phyloP scores from a whole-genome alignment of 2,888 invertebrate species.

The Malthinus flaveolus region DNA sequence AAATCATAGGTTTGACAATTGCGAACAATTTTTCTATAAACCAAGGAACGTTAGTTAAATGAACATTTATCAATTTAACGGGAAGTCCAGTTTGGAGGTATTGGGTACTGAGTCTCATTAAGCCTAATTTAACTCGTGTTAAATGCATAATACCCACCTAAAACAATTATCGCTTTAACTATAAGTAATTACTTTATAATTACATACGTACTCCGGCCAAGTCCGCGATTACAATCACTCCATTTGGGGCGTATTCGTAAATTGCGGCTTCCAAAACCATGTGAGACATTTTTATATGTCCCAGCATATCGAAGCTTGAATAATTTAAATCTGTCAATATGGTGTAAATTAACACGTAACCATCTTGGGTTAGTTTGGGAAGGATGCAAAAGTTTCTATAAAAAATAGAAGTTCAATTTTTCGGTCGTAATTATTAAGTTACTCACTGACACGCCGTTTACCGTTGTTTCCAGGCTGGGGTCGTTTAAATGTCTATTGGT shows the following conservation, averaged over 20 bases:
- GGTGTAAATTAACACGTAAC: conserved; percentile 65
- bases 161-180: neutral
- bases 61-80: conserved; percentile 66
- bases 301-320: conserved; percentile 62
- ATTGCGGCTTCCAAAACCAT: conserved; percentile 57
- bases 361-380: conserved; percentile 62
- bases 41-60: conserved; percentile 63
- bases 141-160: conserved; percentile 41
- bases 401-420: neutral
- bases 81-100: conserved; percentile 73
- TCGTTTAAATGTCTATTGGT: conserved; percentile 57
- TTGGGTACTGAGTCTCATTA: conserved; percentile 65
- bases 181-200: conserved; percentile 25
- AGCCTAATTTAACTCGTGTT: conserved; percentile 35
- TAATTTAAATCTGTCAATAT: conserved; percentile 61
- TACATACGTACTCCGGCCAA: conserved; percentile 63
- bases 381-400: conserved; percentile 52
- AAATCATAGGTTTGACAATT: conserved; percentile 61
- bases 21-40: conserved; percentile 56
- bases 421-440: no score
- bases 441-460: no score
- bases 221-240: conserved; percentile 69
- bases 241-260: conserved; percentile 60
- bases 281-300: conserved; percentile 59
- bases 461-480: no score